These are phyloP conservation scores for Macropus fuliginosus DNA, from an alignment of 2,797 vertebrate genomes.

Conservation along the genomic window DNA sequence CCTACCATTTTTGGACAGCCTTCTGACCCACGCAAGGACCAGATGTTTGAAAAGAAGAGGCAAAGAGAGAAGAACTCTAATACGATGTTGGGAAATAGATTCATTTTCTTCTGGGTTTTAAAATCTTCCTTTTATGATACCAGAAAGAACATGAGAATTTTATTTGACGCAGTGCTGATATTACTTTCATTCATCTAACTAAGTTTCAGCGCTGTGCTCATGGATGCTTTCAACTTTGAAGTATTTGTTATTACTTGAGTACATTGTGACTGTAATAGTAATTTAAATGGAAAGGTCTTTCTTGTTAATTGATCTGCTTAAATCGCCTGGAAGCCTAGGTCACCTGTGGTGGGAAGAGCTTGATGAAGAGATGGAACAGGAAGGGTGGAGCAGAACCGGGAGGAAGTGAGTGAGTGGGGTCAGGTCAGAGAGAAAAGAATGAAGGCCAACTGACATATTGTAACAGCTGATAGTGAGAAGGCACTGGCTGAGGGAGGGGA, in stretches of 20 bases:
- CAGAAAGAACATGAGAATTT: slow-evolving; percentile 34
- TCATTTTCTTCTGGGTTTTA: background rate
- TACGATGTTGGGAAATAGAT: slow-evolving; percentile 26
- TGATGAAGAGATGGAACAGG: no score
- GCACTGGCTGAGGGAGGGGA: no score
- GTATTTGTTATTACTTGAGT: background rate
- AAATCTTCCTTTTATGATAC: slow-evolving; percentile 37
- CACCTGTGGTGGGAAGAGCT: no score
- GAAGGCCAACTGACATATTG: no score
- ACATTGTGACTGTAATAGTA: background rate
- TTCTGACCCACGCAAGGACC: background rate
- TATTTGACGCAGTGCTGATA: slow-evolving; percentile 14
- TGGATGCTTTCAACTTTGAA: background rate
- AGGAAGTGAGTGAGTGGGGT: no score
- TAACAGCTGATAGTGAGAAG: no score
- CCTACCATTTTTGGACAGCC: background rate
- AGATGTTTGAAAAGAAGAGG: background rate
- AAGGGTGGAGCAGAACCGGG: no score
- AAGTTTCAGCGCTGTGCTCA: background rate
- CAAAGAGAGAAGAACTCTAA: slow-evolving; percentile 29
- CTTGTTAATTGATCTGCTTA: no score
- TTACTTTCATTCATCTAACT: background rate
- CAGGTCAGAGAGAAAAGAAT: no score
- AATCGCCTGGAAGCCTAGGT: no score
- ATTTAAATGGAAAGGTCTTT: no score